phyloP scores from a whole-genome alignment of 2,888 invertebrate species.

The Dromius quadrimaculatus region DNA sequence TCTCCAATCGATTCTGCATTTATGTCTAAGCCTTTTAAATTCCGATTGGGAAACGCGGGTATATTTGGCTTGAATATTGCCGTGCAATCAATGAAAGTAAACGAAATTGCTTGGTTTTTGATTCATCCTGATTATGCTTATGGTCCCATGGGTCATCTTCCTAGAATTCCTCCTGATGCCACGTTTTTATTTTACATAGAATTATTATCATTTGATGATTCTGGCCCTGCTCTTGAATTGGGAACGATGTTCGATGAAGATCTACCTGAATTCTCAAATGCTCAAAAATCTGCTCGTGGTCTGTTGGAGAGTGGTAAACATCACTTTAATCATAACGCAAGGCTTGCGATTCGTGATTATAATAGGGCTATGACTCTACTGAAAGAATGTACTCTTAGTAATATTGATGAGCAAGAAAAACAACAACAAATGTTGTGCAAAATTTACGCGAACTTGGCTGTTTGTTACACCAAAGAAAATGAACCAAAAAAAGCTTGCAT shows the following conservation, averaged over 20 bases:
- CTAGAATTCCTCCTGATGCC: slow-evolving; percentile 80
- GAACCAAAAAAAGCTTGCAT: slow-evolving; percentile 75
- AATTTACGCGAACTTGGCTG: slow-evolving; percentile 78
- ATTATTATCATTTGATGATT: slow-evolving; percentile 73
- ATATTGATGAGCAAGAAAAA: slow-evolving; percentile 75
- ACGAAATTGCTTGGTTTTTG: slow-evolving; percentile 83
- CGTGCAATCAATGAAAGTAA: slow-evolving; percentile 81
- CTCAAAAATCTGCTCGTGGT: slow-evolving; percentile 72
- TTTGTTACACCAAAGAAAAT: slow-evolving; percentile 76
- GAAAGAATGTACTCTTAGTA: slow-evolving; percentile 74
- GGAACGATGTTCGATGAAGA: slow-evolving; percentile 70
- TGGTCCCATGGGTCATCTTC: slow-evolving; percentile 81
- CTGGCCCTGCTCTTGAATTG: slow-evolving; percentile 66
- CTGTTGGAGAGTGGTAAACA: slow-evolving; percentile 76
- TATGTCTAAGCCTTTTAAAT: slow-evolving; percentile 66
- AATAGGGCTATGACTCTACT: slow-evolving; percentile 74
- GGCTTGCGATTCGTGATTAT: slow-evolving; percentile 70
- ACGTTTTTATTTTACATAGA: slow-evolving; percentile 82
- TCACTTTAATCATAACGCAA: slow-evolving; percentile 69
- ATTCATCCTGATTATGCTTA: slow-evolving; percentile 81
- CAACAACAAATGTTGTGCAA: slow-evolving; percentile 75
- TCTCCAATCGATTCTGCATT: slow-evolving; percentile 81
- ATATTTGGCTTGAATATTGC: slow-evolving; percentile 77
- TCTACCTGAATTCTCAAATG: slow-evolving; percentile 71
- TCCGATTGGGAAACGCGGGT: slow-evolving; percentile 64